These are phyloP conservation scores for Camponotus vicinus DNA, from an alignment of 1,140 invertebrate genomes.

Conservation along the genomic window DNA sequence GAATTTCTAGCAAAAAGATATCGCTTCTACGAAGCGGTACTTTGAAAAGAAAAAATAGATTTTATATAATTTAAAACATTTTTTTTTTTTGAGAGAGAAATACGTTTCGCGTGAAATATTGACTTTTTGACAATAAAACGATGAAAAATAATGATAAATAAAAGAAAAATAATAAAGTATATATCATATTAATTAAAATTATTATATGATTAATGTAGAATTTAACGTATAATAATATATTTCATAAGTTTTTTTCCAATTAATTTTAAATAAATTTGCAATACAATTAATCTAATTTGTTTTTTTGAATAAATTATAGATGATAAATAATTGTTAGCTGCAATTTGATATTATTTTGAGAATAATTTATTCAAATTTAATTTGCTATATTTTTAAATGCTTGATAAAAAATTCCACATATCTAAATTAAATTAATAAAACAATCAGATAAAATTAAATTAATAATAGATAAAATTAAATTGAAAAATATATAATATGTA, in stretches of 20 bases:
- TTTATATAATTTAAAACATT: neutral
- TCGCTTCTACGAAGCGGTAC: neutral
- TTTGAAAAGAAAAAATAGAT: neutral
- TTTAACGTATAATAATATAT: too few species aligned
- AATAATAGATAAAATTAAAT: neutral
- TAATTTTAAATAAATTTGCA: neutral
- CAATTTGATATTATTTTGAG: neutral
- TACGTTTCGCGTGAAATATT: neutral
- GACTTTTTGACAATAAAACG: neutral
- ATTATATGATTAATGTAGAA: too few species aligned
- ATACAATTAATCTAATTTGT: too few species aligned
- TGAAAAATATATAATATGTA: neutral
- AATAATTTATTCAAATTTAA: neutral
- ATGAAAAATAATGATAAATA: neutral
- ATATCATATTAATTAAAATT: neutral
- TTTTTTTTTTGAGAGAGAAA: neutral
- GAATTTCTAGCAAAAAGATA: neutral
- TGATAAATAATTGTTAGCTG: neutral
- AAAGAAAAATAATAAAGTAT: neutral
- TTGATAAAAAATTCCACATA: neutral
- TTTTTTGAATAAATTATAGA: neutral
- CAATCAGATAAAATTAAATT: neutral
- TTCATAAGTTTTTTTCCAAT: too few species aligned
- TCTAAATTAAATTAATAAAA: constrained; percentile 19
- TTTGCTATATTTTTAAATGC: neutral